phyloP scores from a whole-genome alignment of 2,113 vertebrate species.

The Phainopepla nitens region DNA sequence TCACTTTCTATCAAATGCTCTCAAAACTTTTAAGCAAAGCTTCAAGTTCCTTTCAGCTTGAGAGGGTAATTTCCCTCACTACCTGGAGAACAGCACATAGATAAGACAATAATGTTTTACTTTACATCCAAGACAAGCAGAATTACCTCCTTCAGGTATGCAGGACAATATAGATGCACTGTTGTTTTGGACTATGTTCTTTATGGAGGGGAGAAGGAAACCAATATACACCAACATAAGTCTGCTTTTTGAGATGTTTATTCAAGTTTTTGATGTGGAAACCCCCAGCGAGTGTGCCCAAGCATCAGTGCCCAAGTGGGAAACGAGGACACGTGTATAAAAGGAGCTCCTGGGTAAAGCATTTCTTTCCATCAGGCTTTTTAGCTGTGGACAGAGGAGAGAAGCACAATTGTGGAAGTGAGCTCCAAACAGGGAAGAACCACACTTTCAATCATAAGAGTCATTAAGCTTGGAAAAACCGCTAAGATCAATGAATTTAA shows the following conservation, averaged over 20 bases:
- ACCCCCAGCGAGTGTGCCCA: background rate
- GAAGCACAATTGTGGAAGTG: rapidly evolving
- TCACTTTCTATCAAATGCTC: background rate
- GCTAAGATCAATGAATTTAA: background rate
- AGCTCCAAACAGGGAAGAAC: background rate
- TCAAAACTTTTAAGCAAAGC: background rate
- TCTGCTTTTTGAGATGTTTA: background rate
- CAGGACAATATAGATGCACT: background rate
- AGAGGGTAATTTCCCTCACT: background rate
- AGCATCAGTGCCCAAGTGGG: background rate
- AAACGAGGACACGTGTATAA: rapidly evolving
- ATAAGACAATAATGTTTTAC: background rate
- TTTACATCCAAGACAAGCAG: background rate
- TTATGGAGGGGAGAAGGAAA: background rate
- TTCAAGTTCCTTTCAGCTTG: background rate
- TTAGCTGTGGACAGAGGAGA: background rate
- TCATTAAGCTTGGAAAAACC: background rate
- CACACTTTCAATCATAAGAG: too few relatives aligned
- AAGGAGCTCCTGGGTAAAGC: rapidly evolving
- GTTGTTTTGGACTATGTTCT: rapidly evolving
- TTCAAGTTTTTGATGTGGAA: background rate
- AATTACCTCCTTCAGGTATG: background rate
- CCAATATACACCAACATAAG: background rate
- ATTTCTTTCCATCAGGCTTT: background rate
- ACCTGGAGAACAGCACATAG: rapidly evolving